phyloP scores from a whole-genome alignment of 2,888 invertebrate genomes.

The Dusona sp. region DNA sequence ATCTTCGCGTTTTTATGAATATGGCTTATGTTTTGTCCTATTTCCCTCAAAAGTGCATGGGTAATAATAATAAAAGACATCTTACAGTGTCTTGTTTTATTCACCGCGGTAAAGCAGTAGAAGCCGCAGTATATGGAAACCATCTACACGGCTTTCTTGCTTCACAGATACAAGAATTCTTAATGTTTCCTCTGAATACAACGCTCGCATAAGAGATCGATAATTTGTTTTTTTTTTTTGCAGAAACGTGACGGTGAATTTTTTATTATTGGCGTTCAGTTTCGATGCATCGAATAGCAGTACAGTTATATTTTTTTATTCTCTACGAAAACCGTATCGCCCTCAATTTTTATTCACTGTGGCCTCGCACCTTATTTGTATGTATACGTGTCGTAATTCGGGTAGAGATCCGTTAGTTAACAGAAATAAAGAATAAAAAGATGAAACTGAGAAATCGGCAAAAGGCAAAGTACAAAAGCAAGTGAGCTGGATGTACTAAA shows the following conservation, averaged over 20 bases:
- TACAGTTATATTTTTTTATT: conserved; percentile 39
- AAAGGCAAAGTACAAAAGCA: conserved; percentile 21
- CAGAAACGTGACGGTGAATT: neutral
- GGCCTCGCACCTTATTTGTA: conserved; percentile 25
- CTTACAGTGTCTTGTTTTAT: conserved; percentile 56
- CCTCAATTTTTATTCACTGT: conserved; percentile 51
- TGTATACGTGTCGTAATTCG: conserved; percentile 58
- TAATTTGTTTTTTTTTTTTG: conserved; percentile 11
- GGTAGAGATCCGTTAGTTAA: conserved; percentile 56
- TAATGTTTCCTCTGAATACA: neutral
- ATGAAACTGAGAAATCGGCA: conserved; percentile 13
- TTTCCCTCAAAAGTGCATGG: conserved; percentile 76
- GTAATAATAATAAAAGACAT: conserved; percentile 74
- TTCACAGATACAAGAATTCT: neutral
- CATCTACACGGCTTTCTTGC: conserved; percentile 3
- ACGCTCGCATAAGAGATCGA: conserved; percentile 3
- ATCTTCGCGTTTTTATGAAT: conserved; percentile 70
- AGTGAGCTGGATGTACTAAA: conserved; percentile 14
- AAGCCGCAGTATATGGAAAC: conserved; percentile 8
- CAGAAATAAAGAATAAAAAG: conserved; percentile 20
- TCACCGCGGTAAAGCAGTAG: neutral
- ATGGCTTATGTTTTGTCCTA: conserved; percentile 64
- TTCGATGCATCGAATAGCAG: conserved; percentile 1
- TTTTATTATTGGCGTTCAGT: conserved; percentile 7
- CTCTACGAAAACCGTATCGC: conserved; percentile 26